Conservation (phyloP, 92 coral and sea anemone species). For the Desmophyllum pertusum region DNA sequence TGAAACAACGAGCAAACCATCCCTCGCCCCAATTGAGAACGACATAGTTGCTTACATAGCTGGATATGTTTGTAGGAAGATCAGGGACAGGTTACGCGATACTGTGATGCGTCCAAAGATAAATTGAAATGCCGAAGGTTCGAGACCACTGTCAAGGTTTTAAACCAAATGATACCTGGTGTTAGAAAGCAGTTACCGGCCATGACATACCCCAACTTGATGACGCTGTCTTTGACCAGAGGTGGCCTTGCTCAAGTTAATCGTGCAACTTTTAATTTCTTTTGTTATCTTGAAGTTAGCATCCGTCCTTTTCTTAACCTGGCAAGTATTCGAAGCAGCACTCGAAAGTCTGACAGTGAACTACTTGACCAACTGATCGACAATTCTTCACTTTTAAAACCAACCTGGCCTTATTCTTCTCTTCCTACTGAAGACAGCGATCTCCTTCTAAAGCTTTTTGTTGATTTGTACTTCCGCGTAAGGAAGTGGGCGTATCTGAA, state of each 20-base stretch:
- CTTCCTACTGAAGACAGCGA: conserved; percentile 16
- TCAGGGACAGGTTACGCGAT: too few relatives aligned
- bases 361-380: conserved; percentile 42
- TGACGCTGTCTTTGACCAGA: conserved; percentile 40
- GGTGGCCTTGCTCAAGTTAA: conserved; percentile 49
- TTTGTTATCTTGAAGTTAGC: conserved; percentile 47
- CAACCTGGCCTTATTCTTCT: conserved; percentile 33
- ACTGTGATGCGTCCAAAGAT: conserved; percentile 30
- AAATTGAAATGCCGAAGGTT: conserved; percentile 5
- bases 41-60: conserved; percentile 49
- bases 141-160: background rate
- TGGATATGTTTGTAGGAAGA: conserved; percentile 62
- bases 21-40: conserved; percentile 38
- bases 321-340: conserved; percentile 41
- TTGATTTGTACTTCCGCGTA: conserved; percentile 34
- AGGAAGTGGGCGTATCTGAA: conserved; percentile 63
- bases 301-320: conserved; percentile 47
- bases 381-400: conserved; percentile 14
- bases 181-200: conserved; percentile 30
- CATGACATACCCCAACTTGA: conserved; percentile 49
- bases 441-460: conserved; percentile 8
- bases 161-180: conserved; percentile 14
- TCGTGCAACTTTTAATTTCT: conserved; percentile 29
- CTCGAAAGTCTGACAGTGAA: conserved; percentile 36
- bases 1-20: conserved; percentile 22